A percentile compares a stretch with the other conserved stretches of the same genome.
Conservation (phyloP, 2,113 vertebrate species). For the Polyodon spathula region DNA sequence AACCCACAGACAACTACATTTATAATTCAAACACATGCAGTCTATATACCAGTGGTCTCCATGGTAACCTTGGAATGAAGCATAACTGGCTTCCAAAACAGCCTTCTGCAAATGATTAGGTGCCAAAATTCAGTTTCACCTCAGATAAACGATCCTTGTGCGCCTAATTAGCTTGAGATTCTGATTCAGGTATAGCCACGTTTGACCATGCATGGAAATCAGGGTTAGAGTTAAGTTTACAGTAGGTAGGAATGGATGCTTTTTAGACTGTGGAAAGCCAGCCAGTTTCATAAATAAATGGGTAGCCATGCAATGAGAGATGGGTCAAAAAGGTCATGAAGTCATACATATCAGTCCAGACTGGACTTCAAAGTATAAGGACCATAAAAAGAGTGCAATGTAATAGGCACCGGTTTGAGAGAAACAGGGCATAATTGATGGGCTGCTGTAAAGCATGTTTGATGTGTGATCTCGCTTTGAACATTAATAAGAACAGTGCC, state of each 20-base stretch:
- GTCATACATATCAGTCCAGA: too few species aligned
- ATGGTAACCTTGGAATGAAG: slow-evolving; percentile 14
- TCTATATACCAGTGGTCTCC: slow-evolving; percentile 1
- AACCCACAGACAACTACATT: not conserved
- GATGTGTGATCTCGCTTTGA: not conserved
- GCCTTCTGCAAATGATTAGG: slow-evolving; percentile 1
- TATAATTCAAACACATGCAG: slow-evolving; percentile 4
- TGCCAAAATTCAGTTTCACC: not conserved
- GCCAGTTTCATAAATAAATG: not conserved
- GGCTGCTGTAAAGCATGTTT: not conserved
- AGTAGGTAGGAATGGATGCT: too few species aligned
- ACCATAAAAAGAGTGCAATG: too few species aligned
- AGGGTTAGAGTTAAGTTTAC: too few species aligned
- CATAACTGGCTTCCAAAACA: not conserved
- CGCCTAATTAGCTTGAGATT: too few species aligned
- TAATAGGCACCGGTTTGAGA: not conserved
- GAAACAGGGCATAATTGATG: not conserved
- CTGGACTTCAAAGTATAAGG: too few species aligned
- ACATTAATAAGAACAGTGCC: not conserved
- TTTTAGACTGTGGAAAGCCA: too few species aligned
- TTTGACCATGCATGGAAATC: too few species aligned
- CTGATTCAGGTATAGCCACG: too few species aligned
- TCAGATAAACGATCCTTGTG: not conserved
- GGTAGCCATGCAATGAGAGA: not conserved
- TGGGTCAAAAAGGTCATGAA: too few species aligned